A percentile compares a stretch with the other conserved stretches of the same genome.
phyloP scores from a whole-genome alignment of 2,797 vertebrate genomes.

The Mormyrops attenuatus region DNA sequence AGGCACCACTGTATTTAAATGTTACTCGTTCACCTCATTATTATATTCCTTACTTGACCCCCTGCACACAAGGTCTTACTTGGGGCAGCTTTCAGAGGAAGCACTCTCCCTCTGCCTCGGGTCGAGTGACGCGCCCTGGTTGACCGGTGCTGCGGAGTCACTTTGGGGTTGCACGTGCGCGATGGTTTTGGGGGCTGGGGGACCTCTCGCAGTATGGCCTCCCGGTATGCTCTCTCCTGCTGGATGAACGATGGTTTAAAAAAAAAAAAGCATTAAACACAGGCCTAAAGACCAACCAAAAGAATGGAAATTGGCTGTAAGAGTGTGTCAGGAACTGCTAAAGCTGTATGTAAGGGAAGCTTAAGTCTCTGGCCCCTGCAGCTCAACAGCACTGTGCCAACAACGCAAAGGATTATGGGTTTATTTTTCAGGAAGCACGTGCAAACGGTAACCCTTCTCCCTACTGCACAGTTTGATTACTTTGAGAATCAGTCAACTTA shows the following conservation, averaged over 20 bases:
- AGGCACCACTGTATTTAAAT: neutral
- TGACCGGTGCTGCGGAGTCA: conserved; percentile 39
- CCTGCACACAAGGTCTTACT: conserved; percentile 50
- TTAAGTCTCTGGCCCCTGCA: neutral
- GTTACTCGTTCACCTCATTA: neutral
- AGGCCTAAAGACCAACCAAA: neutral
- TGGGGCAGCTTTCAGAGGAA: conserved; percentile 61
- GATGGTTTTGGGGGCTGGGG: conserved; percentile 52
- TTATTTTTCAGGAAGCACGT: neutral
- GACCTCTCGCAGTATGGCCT: conserved; percentile 64
- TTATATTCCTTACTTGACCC: neutral
- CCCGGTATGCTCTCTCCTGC: conserved; percentile 76
- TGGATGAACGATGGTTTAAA: neutral
- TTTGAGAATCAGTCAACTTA: neutral
- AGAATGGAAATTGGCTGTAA: neutral
- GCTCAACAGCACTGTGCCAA: neutral
- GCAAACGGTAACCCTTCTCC: neutral
- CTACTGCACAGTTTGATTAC: neutral
- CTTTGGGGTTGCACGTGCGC: conserved; percentile 59
- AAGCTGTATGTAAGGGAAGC: neutral
- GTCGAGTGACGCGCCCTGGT: conserved; percentile 45
- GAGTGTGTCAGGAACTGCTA: neutral
- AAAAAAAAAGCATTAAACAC: neutral
- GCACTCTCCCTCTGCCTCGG: conserved; percentile 45
- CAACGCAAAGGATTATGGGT: neutral